Percentiles rank a stretch among this genome's conserved stretches.
These are phyloP conservation scores for Brenthis hecate DNA, from an alignment of 2,888 invertebrate species.

Conservation along the genomic window DNA sequence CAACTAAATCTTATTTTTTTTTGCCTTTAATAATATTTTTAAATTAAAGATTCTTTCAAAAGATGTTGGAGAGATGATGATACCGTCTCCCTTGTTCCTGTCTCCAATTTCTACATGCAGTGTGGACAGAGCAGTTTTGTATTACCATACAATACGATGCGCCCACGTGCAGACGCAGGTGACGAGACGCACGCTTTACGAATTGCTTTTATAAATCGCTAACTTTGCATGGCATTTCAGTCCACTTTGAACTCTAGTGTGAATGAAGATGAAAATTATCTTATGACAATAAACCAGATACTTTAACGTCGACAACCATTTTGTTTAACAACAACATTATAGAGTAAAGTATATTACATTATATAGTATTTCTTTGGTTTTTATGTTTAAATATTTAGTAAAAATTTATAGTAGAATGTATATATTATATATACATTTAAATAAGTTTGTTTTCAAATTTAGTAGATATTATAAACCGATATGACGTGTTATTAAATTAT, in stretches of 20 bases:
- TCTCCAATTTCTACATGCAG: conserved; percentile 58
- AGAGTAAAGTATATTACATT: neutral
- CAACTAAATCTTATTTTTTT: no score
- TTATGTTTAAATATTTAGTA: no score
- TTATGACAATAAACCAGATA: neutral
- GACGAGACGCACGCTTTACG: conserved; percentile 55
- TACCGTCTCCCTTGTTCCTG: conserved; percentile 28
- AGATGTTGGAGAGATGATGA: conserved; percentile 18
- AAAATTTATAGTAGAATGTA: no score
- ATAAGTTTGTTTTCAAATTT: no score
- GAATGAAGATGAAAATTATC: conserved; percentile 10
- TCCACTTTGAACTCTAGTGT: conserved; percentile 41
- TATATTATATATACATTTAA: no score
- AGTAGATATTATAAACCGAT: no score
- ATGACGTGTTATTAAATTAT: no score
- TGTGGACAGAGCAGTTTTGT: conserved; percentile 47
- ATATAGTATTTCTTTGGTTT: no score
- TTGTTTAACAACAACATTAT: neutral
- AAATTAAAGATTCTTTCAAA: neutral
- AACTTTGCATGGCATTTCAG: conserved; percentile 42
- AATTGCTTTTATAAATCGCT: conserved; percentile 44
- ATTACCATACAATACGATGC: conserved; percentile 55
- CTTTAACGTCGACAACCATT: neutral
- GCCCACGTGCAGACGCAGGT: conserved; percentile 69
- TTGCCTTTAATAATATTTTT: neutral